Percentiles rank a stretch among this genome's conserved stretches.
Conservation (phyloP, 2,797 vertebrate genomes). For the Oreochromis grahami region DNA sequence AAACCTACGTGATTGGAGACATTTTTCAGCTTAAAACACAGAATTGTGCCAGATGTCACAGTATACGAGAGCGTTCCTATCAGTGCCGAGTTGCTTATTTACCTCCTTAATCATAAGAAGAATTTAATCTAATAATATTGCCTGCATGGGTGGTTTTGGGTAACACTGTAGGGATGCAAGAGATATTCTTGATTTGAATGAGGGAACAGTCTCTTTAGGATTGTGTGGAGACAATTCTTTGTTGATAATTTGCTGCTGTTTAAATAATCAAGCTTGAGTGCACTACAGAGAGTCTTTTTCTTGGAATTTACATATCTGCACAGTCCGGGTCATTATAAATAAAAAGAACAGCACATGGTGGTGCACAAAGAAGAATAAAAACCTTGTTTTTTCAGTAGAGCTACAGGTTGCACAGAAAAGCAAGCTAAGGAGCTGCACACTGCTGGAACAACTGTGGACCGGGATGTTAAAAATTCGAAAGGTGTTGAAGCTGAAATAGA, state of each 20-base stretch:
- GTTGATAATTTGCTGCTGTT: slow-evolving; percentile 21
- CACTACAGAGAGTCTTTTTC: slow-evolving; percentile 19
- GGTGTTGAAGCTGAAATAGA: neutral
- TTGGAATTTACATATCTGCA: slow-evolving; percentile 18
- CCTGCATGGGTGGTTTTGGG: neutral
- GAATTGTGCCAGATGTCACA: neutral
- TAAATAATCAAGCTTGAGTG: slow-evolving; percentile 29
- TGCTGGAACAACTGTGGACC: neutral
- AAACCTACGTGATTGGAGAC: neutral
- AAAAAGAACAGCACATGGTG: neutral
- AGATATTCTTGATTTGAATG: slow-evolving; percentile 1
- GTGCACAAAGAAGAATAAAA: neutral
- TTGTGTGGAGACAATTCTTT: neutral
- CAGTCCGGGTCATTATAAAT: neutral
- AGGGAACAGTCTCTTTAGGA: neutral
- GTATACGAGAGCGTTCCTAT: neutral
- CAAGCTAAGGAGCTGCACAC: neutral
- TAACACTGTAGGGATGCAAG: neutral
- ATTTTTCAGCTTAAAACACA: neutral
- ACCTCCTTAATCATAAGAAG: neutral
- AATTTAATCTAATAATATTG: neutral
- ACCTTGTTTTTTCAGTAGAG: neutral
- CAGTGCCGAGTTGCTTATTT: neutral
- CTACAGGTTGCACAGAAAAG: neutral
- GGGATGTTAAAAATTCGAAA: neutral